Evolutionary conservation across 2,888 invertebrate species (phyloP).

Genomic region (Cosmia pyralina): DNA sequence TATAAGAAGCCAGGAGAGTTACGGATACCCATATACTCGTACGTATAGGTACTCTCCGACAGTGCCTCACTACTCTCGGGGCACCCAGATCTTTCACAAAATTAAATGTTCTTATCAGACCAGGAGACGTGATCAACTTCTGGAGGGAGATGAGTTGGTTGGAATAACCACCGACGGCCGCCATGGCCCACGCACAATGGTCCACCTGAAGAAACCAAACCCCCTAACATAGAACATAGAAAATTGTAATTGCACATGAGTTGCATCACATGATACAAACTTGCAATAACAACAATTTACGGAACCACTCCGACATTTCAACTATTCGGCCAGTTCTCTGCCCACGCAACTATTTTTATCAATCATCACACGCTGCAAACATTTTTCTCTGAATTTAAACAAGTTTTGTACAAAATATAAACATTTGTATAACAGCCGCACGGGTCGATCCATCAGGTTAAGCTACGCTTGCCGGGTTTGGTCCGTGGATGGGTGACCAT

Average conservation of each 20-base stretch:
- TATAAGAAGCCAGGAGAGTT: background rate
- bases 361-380: constrained; percentile 25
- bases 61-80: background rate
- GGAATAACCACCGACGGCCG: too few relatives aligned
- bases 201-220: too few relatives aligned
- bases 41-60: background rate
- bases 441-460: too few relatives aligned
- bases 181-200: too few relatives aligned
- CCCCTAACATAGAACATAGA: too few relatives aligned
- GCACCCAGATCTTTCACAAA: too few relatives aligned
- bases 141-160: too few relatives aligned
- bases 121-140: too few relatives aligned
- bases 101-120: too few relatives aligned
- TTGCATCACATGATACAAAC: constrained; percentile 12
- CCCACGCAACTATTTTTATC: constrained; percentile 45
- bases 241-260: background rate
- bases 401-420: constrained; percentile 16
- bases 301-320: constrained; percentile 2
- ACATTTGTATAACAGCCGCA: too few relatives aligned
- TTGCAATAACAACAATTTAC: constrained; percentile 26
- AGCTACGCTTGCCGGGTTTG: too few relatives aligned
- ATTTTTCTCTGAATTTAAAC: constrained; percentile 28
- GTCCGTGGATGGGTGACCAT: too few relatives aligned
- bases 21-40: background rate
- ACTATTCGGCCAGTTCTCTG: constrained; percentile 8